Percentiles rank a stretch among this genome's conserved stretches.
Conservation (phyloP, 2,888 invertebrate species). For the Coronaproctus castanopsis region DNA sequence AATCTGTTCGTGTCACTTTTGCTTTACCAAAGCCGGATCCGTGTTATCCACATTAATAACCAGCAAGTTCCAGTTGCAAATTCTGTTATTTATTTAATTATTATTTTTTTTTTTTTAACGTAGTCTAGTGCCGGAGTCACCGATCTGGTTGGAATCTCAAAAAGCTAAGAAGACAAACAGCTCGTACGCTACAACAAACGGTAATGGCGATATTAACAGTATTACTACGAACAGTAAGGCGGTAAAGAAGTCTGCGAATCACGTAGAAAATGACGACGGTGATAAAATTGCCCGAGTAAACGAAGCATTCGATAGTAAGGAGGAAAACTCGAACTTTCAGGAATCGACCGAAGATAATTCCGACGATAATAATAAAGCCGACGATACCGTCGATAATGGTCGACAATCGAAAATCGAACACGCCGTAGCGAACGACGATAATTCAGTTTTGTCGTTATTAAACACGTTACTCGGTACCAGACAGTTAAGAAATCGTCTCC, state of each 20-base stretch:
- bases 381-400: no score
- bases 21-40: no score
- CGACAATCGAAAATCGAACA: neutral
- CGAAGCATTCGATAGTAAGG: neutral
- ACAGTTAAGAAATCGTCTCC: neutral
- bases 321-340: neutral
- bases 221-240: no score
- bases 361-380: neutral
- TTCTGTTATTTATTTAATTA: no score
- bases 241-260: no score
- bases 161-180: neutral
- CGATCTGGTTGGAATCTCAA: neutral
- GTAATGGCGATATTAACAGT: no score
- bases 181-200: neutral
- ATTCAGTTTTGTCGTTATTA: neutral
- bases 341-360: neutral
- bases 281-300: no score
- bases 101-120: neutral
- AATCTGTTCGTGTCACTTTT: no score
- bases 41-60: no score
- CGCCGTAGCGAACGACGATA: neutral
- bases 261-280: no score
- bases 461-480: neutral
- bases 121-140: neutral
- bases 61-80: no score